Percentiles rank a stretch among this genome's conserved stretches.
Evolutionary conservation across 2,113 vertebrate species (phyloP).

Genomic region (Arothron firmamentum): DNA sequence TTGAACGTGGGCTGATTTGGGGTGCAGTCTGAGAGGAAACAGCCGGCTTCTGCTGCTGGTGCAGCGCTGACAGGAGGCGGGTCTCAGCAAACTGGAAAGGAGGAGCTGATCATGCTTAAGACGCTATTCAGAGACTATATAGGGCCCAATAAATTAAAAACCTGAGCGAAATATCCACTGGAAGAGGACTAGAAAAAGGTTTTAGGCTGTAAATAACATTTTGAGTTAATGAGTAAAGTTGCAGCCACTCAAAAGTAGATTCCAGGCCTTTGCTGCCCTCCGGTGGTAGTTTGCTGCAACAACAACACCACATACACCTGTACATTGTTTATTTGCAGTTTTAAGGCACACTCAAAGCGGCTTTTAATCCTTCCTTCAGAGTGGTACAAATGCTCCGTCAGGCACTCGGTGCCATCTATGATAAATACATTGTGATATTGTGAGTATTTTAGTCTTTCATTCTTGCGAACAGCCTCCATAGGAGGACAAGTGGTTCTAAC

Average conservation of each 20-base stretch:
- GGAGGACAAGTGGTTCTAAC: background rate
- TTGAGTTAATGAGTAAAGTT: background rate
- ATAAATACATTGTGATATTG: background rate
- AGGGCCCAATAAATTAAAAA: background rate
- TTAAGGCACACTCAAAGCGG: constrained; percentile 47
- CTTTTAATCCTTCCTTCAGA: background rate
- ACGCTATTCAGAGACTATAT: background rate
- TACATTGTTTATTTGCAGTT: constrained; percentile 35
- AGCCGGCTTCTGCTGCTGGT: constrained; percentile 42
- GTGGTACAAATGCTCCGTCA: background rate
- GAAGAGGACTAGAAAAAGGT: background rate
- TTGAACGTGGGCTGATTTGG: constrained; percentile 4
- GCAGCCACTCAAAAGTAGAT: background rate
- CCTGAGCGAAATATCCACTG: fast-evolving
- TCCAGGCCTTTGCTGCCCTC: constrained; percentile 37
- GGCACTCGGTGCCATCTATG: background rate
- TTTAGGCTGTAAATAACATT: background rate
- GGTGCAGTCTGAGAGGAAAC: constrained; percentile 8
- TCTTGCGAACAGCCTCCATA: background rate
- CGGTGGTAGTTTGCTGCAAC: constrained; percentile 1
- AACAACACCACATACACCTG: background rate
- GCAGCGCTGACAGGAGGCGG: constrained; percentile 46
- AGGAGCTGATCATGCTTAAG: constrained; percentile 37
- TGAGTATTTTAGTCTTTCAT: background rate
- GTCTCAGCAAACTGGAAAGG: constrained; percentile 14